These are phyloP conservation scores for Meloidogyne floridensis DNA, from an alignment of 1,140 invertebrate species.

Conservation along the genomic window DNA sequence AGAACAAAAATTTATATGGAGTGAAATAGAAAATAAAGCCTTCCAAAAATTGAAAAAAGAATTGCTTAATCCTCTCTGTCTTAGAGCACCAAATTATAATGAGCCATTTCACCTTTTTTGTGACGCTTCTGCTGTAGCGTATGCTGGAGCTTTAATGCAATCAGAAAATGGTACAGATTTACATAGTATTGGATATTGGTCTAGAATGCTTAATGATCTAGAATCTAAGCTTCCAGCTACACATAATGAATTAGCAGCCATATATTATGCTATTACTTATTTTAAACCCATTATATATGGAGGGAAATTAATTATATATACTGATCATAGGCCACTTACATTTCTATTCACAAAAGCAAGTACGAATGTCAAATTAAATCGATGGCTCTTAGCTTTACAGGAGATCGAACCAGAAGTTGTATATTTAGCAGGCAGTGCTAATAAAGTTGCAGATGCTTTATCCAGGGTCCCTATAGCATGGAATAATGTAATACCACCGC, in stretches of 20 bases:
- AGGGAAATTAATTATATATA: neutral
- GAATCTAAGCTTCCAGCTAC: neutral
- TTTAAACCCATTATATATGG: conserved; percentile 5
- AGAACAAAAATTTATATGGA: neutral
- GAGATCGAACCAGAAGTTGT: no score
- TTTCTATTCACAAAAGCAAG: no score
- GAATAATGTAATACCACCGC: neutral
- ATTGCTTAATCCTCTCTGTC: neutral
- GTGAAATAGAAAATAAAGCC: neutral
- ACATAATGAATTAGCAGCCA: neutral
- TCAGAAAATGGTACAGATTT: neutral
- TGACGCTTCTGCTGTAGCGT: conserved; percentile 4
- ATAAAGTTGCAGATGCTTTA: no score
- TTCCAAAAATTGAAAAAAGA: neutral
- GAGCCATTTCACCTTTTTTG: neutral
- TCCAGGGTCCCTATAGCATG: neutral
- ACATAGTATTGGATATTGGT: conserved; percentile 2
- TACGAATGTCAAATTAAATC: no score
- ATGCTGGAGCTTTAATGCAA: conserved; percentile 9
- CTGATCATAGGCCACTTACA: no score
- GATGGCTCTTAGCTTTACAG: no score
- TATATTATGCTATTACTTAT: neutral
- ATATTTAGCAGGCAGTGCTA: no score
- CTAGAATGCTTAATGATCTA: neutral
- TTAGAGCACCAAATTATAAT: neutral